phyloP scores from a whole-genome alignment of 1,140 invertebrate species.

The Tetragonula clypearis region DNA sequence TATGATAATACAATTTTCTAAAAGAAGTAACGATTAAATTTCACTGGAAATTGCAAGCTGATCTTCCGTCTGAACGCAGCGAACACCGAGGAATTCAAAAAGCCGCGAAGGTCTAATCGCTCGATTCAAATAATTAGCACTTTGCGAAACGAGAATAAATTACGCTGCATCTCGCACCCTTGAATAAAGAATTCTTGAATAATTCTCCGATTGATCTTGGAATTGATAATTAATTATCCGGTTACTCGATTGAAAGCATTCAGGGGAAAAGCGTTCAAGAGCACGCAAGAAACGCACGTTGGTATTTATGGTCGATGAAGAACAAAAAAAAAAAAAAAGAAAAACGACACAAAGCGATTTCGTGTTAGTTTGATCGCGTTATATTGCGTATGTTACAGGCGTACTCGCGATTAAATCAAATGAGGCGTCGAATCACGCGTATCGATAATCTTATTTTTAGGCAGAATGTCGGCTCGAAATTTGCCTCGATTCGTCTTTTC shows the following conservation, averaged over 20 bases:
- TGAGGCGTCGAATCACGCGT: background rate
- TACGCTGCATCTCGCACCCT: background rate
- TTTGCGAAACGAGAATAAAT: too few species aligned
- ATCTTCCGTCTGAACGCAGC: too few species aligned
- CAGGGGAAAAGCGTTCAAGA: background rate
- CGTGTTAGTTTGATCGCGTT: background rate
- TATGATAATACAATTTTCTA: too few species aligned
- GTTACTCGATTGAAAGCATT: background rate
- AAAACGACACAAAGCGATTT: background rate
- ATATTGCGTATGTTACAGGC: background rate
- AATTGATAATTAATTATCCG: background rate
- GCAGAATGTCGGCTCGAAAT: background rate
- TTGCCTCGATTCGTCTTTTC: background rate
- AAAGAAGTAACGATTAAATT: too few species aligned
- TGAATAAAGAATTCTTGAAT: background rate
- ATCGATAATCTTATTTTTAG: slow-evolving; percentile 4
- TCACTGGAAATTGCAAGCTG: too few species aligned
- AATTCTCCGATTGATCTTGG: background rate
- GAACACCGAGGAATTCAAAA: too few species aligned
- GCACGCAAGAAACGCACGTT: background rate
- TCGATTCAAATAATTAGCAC: too few species aligned
- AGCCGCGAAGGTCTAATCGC: too few species aligned
- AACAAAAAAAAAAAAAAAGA: too few species aligned
- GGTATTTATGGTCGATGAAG: background rate
- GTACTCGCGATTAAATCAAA: background rate